phyloP scores from a whole-genome alignment of 2,113 vertebrate genomes.

The Crotalus viridis region DNA sequence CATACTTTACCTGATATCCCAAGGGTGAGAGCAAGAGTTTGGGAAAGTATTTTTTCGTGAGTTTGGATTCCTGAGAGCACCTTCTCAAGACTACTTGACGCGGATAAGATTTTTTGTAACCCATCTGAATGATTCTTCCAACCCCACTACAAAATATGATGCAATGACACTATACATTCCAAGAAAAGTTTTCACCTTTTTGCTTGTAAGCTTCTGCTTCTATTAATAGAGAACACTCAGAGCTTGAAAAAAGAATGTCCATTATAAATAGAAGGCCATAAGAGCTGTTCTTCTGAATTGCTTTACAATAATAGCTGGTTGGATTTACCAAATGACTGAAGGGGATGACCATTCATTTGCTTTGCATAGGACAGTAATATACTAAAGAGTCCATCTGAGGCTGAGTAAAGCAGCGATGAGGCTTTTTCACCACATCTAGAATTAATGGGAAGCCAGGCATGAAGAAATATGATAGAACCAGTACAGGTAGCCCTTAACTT shows the following conservation, averaged over 20 bases:
- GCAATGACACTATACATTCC: not conserved
- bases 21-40: not conserved
- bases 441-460: not conserved
- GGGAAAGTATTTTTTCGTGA: not conserved
- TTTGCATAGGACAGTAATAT: not conserved
- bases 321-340: not conserved
- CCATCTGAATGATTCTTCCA: conserved; percentile 5
- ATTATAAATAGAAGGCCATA: not conserved
- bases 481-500: not conserved
- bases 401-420: not conserved
- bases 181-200: not conserved
- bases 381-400: not conserved
- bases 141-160: not conserved
- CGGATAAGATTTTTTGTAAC: not conserved
- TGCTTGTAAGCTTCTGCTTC: not conserved
- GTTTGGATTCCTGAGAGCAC: not conserved
- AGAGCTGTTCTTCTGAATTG: not conserved
- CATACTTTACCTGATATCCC: not conserved
- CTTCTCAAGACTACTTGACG: not conserved
- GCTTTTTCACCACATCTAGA: not conserved
- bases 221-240: not conserved
- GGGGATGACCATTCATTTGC: not conserved
- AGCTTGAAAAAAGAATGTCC: not conserved
- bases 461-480: not conserved
- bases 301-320: not conserved